Evolutionary conservation across 2,888 invertebrate genomes (phyloP).

Genomic region (Hydrotaea cyrtoneurina): DNA sequence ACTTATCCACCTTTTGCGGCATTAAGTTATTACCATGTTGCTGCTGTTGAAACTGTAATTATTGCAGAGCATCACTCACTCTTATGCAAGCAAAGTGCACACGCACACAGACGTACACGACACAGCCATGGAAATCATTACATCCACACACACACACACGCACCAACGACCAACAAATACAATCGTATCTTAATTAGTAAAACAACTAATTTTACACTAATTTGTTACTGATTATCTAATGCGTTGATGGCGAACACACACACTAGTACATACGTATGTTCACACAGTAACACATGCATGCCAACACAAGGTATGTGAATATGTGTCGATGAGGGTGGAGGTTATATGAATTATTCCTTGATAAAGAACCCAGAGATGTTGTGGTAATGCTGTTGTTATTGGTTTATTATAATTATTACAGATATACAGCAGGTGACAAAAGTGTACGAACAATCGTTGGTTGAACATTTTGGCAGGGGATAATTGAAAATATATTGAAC

Average conservation of each 20-base stretch:
- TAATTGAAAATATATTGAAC: no score
- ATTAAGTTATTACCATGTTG: slow-evolving; percentile 33
- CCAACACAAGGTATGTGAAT: no score
- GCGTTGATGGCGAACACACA: slow-evolving; percentile 44
- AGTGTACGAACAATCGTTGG: no score
- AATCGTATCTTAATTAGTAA: slow-evolving; percentile 62
- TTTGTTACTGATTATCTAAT: slow-evolving; percentile 64
- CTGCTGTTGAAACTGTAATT: slow-evolving; percentile 24
- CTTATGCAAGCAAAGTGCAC: neutral
- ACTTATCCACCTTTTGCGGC: slow-evolving; percentile 23
- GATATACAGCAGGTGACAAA: no score
- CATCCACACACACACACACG: neutral
- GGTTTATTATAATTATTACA: no score
- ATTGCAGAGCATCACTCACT: slow-evolving; percentile 22
- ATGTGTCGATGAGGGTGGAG: no score
- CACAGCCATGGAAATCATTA: slow-evolving; percentile 8
- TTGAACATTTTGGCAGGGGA: no score
- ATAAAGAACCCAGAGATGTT: neutral
- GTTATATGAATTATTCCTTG: no score
- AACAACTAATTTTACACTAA: slow-evolving; percentile 57
- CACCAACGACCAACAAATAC: neutral
- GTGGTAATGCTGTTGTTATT: neutral
- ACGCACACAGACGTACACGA: neutral
- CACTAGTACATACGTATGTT: no score
- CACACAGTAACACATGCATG: no score